These are phyloP conservation scores for Anarrhichthys ocellatus DNA, from an alignment of 2,113 vertebrate species.

Conservation along the genomic window DNA sequence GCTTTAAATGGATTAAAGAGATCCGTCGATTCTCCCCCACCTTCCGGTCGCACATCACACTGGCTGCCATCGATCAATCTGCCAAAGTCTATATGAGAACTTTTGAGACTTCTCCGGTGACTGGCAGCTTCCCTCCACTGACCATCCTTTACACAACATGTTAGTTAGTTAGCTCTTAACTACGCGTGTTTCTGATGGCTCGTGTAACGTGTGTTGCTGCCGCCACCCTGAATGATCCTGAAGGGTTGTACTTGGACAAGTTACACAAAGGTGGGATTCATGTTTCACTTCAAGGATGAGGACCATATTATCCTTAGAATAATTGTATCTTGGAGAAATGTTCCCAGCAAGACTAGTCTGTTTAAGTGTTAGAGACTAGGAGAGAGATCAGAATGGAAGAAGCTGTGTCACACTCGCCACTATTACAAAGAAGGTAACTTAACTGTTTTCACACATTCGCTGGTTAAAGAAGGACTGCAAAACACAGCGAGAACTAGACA, in stretches of 20 bases:
- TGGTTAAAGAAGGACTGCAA: background rate
- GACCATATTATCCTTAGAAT: too few relatives aligned
- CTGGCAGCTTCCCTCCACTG: slow-evolving; percentile 7
- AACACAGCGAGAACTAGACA: background rate
- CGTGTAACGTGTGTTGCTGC: too few relatives aligned
- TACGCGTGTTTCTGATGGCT: too few relatives aligned
- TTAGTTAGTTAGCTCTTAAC: too few relatives aligned
- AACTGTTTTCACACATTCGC: too few relatives aligned
- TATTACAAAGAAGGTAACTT: background rate
- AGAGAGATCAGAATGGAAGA: background rate
- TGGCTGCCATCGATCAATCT: slow-evolving; percentile 69
- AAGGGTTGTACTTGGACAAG: too few relatives aligned
- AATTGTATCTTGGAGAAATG: too few relatives aligned
- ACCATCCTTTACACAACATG: slow-evolving; percentile 22
- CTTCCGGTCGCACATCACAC: slow-evolving; percentile 51
- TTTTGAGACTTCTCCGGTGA: slow-evolving; percentile 16
- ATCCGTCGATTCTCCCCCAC: slow-evolving; percentile 70
- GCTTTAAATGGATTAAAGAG: slow-evolving; percentile 76
- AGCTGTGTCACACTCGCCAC: background rate
- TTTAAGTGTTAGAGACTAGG: too few relatives aligned
- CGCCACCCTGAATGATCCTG: too few relatives aligned
- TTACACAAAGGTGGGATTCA: too few relatives aligned
- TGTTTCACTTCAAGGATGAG: too few relatives aligned
- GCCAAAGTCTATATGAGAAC: slow-evolving; percentile 54
- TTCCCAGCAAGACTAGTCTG: too few relatives aligned